Conservation (phyloP, 2,888 invertebrate species). For the Fissipunctia ypsillon region DNA sequence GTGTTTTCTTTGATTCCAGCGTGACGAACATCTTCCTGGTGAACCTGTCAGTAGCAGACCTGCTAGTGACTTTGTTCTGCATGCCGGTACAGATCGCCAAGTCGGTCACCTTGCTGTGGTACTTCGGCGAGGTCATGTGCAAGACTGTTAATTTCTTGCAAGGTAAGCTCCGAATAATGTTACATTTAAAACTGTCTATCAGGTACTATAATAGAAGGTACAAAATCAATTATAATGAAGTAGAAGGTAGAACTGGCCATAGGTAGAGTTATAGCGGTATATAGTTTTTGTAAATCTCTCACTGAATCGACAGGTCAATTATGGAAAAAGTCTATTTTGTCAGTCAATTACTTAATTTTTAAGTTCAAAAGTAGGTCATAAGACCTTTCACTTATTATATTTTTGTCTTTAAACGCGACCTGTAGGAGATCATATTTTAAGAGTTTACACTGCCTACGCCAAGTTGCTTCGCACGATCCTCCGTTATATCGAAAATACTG, state of each 20-base stretch:
- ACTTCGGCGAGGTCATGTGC: conserved; percentile 94
- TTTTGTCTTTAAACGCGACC: not conserved
- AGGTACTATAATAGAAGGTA: no score
- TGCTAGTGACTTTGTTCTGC: conserved; percentile 93
- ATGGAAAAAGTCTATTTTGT: not conserved
- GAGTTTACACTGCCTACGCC: no score
- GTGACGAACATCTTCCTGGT: conserved; percentile 94
- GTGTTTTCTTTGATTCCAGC: conserved; percentile 86
- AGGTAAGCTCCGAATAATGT: conserved; percentile 85
- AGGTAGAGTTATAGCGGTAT: not conserved
- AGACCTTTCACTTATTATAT: not conserved
- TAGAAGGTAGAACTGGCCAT: no score
- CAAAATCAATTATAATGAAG: no score
- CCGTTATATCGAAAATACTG: no score
- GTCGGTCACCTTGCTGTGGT: conserved; percentile 93
- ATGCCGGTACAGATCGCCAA: conserved; percentile 94
- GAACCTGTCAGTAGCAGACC: conserved; percentile 93
- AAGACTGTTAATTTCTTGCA: conserved; percentile 93
- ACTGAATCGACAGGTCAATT: not conserved
- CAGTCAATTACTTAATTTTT: not conserved
- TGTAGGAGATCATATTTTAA: not conserved
- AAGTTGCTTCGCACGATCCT: no score
- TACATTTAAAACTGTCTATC: not conserved
- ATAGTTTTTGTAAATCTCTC: not conserved
- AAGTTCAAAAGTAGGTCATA: not conserved